A percentile compares a stretch with the other conserved stretches of the same genome.
Conservation (phyloP, 2,888 invertebrate species). For the Drosophila buzzatii region DNA sequence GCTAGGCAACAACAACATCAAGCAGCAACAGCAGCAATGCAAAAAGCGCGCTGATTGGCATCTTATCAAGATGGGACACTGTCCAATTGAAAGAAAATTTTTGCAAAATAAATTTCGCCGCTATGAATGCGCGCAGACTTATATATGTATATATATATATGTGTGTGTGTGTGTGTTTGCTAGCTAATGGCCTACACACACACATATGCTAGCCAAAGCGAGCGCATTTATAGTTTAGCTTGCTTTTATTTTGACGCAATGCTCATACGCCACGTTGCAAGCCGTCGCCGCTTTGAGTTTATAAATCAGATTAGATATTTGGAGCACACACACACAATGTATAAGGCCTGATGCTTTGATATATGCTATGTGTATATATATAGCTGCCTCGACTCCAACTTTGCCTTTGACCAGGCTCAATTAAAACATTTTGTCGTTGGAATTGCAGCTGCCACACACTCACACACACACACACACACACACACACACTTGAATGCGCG, state of each 20-base stretch:
- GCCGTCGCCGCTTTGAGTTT: slow-evolving; percentile 40
- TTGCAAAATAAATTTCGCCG: slow-evolving; percentile 79
- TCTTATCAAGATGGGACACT: slow-evolving; percentile 85
- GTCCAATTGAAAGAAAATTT: slow-evolving; percentile 84
- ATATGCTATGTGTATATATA: slow-evolving; percentile 13
- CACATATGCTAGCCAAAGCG: slow-evolving; percentile 53
- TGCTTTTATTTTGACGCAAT: slow-evolving; percentile 45
- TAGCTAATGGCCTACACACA: not conserved
- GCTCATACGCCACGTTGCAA: slow-evolving; percentile 59
- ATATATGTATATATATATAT: slow-evolving; percentile 10
- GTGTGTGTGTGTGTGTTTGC: slow-evolving; percentile 17
- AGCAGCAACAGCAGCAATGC: slow-evolving; percentile 37
- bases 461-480: not conserved
- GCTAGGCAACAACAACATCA: slow-evolving; percentile 14
- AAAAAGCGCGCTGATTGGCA: slow-evolving; percentile 82
- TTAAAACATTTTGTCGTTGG: slow-evolving; percentile 71
- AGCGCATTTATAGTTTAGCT: slow-evolving; percentile 8
- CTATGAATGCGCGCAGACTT: slow-evolving; percentile 46
- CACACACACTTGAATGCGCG: too few relatives aligned
- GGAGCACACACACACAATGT: slow-evolving; percentile 39
- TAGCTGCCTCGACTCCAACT: slow-evolving; percentile 12
- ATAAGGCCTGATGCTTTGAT: slow-evolving; percentile 55
- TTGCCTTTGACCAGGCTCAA: slow-evolving; percentile 62
- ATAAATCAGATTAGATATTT: slow-evolving; percentile 74
- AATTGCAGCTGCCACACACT: slow-evolving; percentile 32